A percentile compares a stretch with the other conserved stretches of the same genome.
phyloP scores from a whole-genome alignment of 1,140 invertebrate genomes.

The Eueides isabella region DNA sequence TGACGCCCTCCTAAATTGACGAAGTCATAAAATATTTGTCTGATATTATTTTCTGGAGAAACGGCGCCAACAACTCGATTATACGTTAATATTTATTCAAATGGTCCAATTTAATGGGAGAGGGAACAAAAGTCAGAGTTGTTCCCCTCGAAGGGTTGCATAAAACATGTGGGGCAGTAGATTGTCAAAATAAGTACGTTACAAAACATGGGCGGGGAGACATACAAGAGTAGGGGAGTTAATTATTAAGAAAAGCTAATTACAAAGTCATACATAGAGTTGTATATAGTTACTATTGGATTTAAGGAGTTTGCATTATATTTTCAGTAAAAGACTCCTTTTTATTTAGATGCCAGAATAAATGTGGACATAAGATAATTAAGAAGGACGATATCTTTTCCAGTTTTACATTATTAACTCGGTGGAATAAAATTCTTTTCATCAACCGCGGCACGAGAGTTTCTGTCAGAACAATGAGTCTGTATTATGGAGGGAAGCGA shows the following conservation, averaged over 20 bases:
- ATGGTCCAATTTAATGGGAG: conserved; percentile 17
- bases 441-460: not conserved
- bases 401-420: not conserved
- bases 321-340: not conserved
- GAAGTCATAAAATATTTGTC: conserved; percentile 20
- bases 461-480: conserved; percentile 8
- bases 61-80: conserved; percentile 17
- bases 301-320: no score
- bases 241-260: not conserved
- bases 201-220: not conserved
- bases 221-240: not conserved
- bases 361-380: conserved; percentile 3
- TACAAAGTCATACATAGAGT: not conserved
- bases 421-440: conserved; percentile 5
- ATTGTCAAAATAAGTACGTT: conserved; percentile 17
- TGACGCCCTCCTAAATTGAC: conserved; percentile 16
- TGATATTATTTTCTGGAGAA: conserved; percentile 10
- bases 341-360: not conserved
- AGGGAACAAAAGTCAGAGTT: conserved; percentile 15
- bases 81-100: conserved; percentile 26
- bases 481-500: conserved; percentile 1
- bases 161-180: not conserved
- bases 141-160: conserved; percentile 8
- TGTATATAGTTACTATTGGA: no score
- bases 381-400: not conserved